phyloP scores from a whole-genome alignment of 2,113 vertebrate species.

The Thermophis baileyi region DNA sequence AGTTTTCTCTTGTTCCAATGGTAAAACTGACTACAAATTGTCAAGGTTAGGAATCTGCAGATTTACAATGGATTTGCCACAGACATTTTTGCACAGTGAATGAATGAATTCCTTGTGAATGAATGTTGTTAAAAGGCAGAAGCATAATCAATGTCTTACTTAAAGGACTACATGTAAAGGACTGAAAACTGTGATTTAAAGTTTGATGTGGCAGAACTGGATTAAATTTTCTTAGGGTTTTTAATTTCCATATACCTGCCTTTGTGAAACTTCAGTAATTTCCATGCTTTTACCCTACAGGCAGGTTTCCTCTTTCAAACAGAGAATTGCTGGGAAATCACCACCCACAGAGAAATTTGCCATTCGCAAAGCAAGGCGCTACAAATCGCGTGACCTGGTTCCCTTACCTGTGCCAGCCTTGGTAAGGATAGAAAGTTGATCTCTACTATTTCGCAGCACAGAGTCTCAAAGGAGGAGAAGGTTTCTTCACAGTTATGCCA shows the following conservation, averaged over 20 bases:
- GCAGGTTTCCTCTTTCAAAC: constrained; percentile 84
- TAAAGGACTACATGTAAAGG: neutral
- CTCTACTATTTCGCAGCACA: neutral
- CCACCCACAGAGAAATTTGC: constrained; percentile 94
- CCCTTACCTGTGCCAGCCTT: constrained; percentile 80
- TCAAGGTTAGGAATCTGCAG: neutral
- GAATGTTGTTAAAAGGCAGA: neutral
- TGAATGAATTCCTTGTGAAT: neutral
- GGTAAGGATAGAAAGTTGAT: constrained; percentile 66
- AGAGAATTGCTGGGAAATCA: constrained; percentile 93
- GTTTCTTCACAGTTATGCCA: neutral
- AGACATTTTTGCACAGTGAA: too few species aligned
- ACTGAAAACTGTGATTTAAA: neutral
- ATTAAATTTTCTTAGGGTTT: neutral
- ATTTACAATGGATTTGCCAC: neutral
- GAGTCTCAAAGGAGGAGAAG: neutral
- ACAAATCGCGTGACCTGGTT: constrained; percentile 75
- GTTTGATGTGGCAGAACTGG: neutral
- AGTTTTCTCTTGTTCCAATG: neutral
- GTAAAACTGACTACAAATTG: neutral
- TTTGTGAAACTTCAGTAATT: neutral
- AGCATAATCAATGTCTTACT: neutral
- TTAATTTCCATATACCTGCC: too few species aligned
- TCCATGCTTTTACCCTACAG: constrained; percentile 50
- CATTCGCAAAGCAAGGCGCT: constrained; percentile 87